Percentiles rank a stretch among this genome's conserved stretches.
Conservation (phyloP, 2,113 vertebrate genomes). For the Rhadina sibilatrix region DNA sequence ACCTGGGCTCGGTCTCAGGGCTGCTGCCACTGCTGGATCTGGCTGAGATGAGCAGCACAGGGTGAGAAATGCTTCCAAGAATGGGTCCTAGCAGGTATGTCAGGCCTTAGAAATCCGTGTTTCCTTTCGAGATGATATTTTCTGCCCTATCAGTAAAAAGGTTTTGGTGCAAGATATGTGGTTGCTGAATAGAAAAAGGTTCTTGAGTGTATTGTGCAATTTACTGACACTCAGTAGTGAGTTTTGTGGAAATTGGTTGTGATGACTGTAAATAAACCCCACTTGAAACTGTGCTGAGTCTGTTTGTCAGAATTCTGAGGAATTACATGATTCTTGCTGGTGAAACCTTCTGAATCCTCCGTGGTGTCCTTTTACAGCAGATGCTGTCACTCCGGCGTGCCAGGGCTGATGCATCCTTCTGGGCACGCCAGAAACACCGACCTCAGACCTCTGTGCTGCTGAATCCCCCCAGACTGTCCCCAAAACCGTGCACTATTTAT, state of each 20-base stretch:
- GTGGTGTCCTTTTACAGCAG: not conserved
- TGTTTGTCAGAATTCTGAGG: not conserved
- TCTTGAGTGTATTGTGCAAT: not conserved
- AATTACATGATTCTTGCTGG: not conserved
- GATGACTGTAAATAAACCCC: slow-evolving; percentile 49
- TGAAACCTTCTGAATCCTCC: not conserved
- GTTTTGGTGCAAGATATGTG: not conserved
- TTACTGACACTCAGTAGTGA: slow-evolving; percentile 10
- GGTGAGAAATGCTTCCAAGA: not conserved
- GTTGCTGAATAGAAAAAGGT: not conserved
- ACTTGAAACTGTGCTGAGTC: not conserved
- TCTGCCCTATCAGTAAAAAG: not conserved
- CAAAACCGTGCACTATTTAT: rapidly evolving
- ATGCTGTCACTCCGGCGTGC: not conserved
- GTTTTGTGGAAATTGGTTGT: not conserved
- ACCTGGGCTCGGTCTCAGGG: not conserved
- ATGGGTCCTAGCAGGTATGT: not conserved
- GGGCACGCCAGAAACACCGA: no score
- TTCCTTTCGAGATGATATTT: not conserved
- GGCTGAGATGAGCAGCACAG: not conserved
- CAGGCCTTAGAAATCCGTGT: not conserved
- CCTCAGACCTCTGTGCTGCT: not conserved
- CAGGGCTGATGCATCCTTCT: not conserved
- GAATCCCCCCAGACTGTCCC: not conserved
- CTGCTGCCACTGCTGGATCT: not conserved